phyloP scores from a whole-genome alignment of 2,888 invertebrate genomes.

The Lepidocyrtoides sp. region DNA sequence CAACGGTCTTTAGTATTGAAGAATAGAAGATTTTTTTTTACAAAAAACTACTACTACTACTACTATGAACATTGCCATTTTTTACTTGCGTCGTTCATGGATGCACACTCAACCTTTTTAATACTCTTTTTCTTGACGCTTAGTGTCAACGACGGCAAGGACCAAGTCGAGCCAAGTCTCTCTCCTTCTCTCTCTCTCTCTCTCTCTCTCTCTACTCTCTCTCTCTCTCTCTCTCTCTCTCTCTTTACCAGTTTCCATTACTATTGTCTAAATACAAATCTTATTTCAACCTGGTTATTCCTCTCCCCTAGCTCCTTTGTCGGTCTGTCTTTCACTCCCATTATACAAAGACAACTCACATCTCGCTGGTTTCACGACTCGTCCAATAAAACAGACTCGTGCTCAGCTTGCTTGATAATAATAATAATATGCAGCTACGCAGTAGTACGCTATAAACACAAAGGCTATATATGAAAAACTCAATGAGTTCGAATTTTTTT shows the following conservation, averaged over 20 bases:
- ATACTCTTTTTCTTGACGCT: slow-evolving; percentile 29
- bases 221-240: background rate
- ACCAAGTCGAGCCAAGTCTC: background rate
- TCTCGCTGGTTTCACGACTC: background rate
- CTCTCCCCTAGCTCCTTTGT: background rate
- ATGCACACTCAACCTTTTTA: slow-evolving; percentile 39
- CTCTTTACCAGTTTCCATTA: slow-evolving; percentile 33
- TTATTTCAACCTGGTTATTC: slow-evolving; percentile 63
- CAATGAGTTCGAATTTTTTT: too few species aligned
- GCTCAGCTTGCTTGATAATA: slow-evolving; percentile 38
- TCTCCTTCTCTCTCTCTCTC: slow-evolving; percentile 34
- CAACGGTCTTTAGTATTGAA: background rate
- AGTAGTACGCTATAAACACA: background rate
- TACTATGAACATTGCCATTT: background rate
- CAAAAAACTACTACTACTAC: background rate
- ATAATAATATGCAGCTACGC: background rate
- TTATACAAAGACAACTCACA: background rate
- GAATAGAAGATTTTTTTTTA: background rate
- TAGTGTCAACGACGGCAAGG: slow-evolving; percentile 13
- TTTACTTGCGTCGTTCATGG: slow-evolving; percentile 17
- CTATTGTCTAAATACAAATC: slow-evolving; percentile 54
- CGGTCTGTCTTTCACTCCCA: background rate
- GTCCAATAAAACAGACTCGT: slow-evolving; percentile 37
- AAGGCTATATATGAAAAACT: too few species aligned
- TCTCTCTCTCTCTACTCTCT: background rate